Evolutionary conservation across 2,797 vertebrate genomes (phyloP), one percentile per base, ranked within the genome.

Genomic region (Pseudomugil tenellus): DNA sequence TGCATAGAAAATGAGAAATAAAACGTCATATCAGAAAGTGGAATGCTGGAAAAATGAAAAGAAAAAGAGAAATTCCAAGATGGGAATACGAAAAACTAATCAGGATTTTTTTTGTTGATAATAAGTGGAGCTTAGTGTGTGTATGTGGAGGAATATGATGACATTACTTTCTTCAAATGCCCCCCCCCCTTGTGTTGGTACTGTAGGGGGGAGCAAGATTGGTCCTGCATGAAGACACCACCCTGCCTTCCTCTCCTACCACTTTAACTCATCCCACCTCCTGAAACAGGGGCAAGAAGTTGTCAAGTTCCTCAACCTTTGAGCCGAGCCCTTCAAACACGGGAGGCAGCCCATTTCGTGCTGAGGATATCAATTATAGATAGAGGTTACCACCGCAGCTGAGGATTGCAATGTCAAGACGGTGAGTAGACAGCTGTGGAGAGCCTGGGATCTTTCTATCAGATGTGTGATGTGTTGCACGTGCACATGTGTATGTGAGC

Each of bases 301-400:
- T 97, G 97, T 98, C 96, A 97, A 95, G 96, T 95, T 95, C 94
- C 96, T 96, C 95, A 95, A 96, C 95, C 95, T 97, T 96, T 97
- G 95, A 97, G 96, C 94, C 92, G 87, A 92, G 95, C 94, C 95
- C 96, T 97, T 96, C 96, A 98, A 95, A 97, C 94, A 94, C 93
- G 94, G 95, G 94, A 94, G 26, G 95, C 93, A 96, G 95, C 95
- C 95, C 94, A 97, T 98, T 98, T 95, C 95, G 92, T 87, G 87
- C 94, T 86, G 94, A 97, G 96, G 97, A 98, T 98, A 98, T 98
- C 97, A 99, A 99, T 99, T 99, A 98, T 99, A 98, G 98, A 99
- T 99, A 98, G 97, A 94, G 96, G 95, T 96, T 96, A 96, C 95
- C 95, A 94, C 94, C 95, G 94, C 95, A 87, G 94, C 94, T 85